Conservation (phyloP, 2,797 vertebrate species). For the Amphiprion clarkii region DNA sequence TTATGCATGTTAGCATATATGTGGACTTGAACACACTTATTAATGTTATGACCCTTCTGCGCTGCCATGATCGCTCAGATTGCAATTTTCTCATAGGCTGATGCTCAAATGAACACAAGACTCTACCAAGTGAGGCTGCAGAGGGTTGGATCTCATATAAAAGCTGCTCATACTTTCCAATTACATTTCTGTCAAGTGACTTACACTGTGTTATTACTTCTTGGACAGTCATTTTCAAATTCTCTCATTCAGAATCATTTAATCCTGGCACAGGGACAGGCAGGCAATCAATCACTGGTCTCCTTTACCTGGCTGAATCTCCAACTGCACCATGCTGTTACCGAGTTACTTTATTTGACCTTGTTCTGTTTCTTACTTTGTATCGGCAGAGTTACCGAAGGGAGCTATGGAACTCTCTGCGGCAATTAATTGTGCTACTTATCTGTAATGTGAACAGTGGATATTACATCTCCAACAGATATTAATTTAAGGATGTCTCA, state of each 20-base stretch:
- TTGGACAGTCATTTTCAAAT: constrained; percentile 76
- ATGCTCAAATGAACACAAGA: constrained; percentile 8
- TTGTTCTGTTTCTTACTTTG: constrained; percentile 65
- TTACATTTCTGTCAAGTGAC: constrained; percentile 76
- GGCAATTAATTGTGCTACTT: constrained; percentile 79
- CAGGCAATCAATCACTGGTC: constrained; percentile 75
- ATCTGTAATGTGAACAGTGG: constrained; percentile 81
- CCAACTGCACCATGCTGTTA: constrained; percentile 16
- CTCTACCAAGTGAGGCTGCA: constrained; percentile 8
- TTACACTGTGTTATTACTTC: constrained; percentile 79
- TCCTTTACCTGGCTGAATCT: constrained; percentile 58
- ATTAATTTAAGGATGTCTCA: constrained; percentile 81
- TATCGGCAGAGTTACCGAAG: constrained; percentile 46
- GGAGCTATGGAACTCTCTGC: constrained; percentile 54
- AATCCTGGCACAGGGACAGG: constrained; percentile 59
- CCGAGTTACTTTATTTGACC: constrained; percentile 64
- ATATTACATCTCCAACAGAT: constrained; percentile 78
- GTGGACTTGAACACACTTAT: neutral
- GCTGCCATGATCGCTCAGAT: constrained; percentile 8
- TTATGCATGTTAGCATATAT: constrained; percentile 7
- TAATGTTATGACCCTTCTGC: neutral
- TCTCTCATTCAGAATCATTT: constrained; percentile 68
- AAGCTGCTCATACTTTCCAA: constrained; percentile 69
- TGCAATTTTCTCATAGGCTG: constrained; percentile 18
- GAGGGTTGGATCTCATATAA: constrained; percentile 35